These are phyloP conservation scores for Bacillus rossius DNA, from an alignment of 1,140 invertebrate species.

Conservation along the genomic window DNA sequence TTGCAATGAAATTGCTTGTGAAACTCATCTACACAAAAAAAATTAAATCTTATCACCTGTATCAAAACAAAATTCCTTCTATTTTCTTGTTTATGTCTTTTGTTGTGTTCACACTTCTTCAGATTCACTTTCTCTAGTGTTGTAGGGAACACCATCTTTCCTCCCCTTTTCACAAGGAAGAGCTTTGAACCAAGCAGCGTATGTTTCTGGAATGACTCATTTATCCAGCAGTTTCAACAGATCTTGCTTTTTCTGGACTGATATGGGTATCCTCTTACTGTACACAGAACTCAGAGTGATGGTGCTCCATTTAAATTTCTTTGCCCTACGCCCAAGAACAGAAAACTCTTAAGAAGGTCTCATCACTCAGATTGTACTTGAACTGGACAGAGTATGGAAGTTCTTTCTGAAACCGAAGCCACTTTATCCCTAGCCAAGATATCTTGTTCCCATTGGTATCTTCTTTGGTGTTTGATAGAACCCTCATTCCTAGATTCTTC, in stretches of 20 bases:
- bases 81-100: too few species aligned
- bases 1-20: too few species aligned
- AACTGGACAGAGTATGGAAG: slow-evolving; percentile 10
- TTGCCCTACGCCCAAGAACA: neutral
- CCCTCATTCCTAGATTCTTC: slow-evolving; percentile 7
- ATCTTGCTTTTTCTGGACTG: slow-evolving; percentile 4
- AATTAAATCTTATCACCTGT: too few species aligned
- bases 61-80: too few species aligned
- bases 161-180: too few species aligned
- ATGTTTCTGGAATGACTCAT: slow-evolving; percentile 6
- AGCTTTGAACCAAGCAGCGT: neutral
- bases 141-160: too few species aligned
- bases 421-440: slow-evolving; percentile 15
- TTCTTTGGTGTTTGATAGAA: neutral
- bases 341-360: neutral
- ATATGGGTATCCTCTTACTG: slow-evolving; percentile 1
- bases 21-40: too few species aligned
- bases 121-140: too few species aligned
- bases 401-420: slow-evolving; percentile 15
- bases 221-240: slow-evolving; percentile 3
- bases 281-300: slow-evolving; percentile 1
- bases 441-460: slow-evolving; percentile 1
- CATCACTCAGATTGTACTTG: slow-evolving; percentile 8
- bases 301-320: neutral
- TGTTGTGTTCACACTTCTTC: too few species aligned